Evolutionary conservation across 2,888 invertebrate genomes (phyloP).

Genomic region (Timandra comae): DNA sequence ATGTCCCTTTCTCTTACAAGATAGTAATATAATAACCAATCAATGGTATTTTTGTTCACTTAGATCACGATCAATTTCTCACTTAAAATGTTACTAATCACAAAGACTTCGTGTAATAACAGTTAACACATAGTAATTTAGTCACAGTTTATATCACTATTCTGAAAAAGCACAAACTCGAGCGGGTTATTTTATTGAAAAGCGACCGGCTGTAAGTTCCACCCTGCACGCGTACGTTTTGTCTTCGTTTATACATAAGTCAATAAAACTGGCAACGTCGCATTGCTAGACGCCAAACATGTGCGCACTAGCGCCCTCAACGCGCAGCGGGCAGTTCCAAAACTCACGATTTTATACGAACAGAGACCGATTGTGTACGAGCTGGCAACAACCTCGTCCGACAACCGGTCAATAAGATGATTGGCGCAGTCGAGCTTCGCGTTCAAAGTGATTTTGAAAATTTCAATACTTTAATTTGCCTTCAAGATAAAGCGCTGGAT

Average conservation of each 20-base stretch:
- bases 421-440: constrained; percentile 60
- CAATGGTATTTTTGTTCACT: constrained; percentile 28
- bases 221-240: constrained; percentile 74
- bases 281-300: constrained; percentile 74
- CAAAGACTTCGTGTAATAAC: constrained; percentile 54
- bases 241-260: constrained; percentile 69
- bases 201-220: constrained; percentile 70
- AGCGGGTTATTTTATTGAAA: constrained; percentile 47
- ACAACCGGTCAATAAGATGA: constrained; percentile 76
- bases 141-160: constrained; percentile 23
- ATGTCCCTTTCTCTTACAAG: constrained; percentile 43
- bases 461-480: too few species aligned
- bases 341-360: constrained; percentile 58
- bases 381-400: constrained; percentile 70
- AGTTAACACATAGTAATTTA: constrained; percentile 38
- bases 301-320: constrained; percentile 73
- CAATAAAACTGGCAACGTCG: constrained; percentile 77
- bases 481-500: too few species aligned
- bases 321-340: constrained; percentile 69
- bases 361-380: constrained; percentile 61
- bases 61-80: constrained; percentile 35
- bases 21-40: constrained; percentile 22
- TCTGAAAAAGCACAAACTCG: constrained; percentile 39
- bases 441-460: constrained; percentile 47
- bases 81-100: constrained; percentile 46